phyloP scores from a whole-genome alignment of 2,797 vertebrate species.

The Smutsia gigantea region DNA sequence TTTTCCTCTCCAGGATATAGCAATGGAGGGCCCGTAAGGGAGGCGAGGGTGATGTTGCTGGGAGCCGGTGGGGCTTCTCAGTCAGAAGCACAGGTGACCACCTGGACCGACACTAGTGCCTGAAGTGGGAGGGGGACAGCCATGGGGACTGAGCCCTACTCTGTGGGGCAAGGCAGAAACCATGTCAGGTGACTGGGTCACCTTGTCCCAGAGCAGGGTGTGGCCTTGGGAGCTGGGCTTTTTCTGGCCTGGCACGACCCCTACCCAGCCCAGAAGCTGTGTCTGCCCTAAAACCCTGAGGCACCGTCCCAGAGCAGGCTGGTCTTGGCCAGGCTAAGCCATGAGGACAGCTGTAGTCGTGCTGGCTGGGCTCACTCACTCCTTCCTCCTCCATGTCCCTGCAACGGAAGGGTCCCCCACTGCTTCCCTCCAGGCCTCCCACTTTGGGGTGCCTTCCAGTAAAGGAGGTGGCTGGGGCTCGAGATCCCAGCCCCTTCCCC shows the following conservation, averaged over 20 bases:
- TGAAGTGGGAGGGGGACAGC: not conserved
- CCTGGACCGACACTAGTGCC: not conserved
- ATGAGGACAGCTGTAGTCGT: not conserved
- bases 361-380: not conserved
- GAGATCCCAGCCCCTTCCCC: not conserved
- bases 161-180: not conserved
- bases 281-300: not conserved
- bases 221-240: not conserved
- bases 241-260: not conserved
- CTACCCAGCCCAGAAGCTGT: too few species aligned
- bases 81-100: not conserved
- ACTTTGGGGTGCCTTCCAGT: not conserved
- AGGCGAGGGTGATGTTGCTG: too few species aligned
- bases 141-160: not conserved
- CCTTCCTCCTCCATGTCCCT: conserved; percentile 10
- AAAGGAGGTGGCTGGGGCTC: conserved; percentile 40
- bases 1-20: too few species aligned
- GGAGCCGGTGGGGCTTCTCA: too few species aligned
- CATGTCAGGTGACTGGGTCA: not conserved
- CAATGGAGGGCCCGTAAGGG: too few species aligned
- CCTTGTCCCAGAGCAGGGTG: not conserved
- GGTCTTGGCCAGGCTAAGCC: not conserved
- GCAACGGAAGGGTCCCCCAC: not conserved
- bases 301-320: not conserved
- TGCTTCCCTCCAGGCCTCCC: conserved; percentile 35